phyloP scores from a whole-genome alignment of 2,888 invertebrate species.

The Crematogaster levior region DNA sequence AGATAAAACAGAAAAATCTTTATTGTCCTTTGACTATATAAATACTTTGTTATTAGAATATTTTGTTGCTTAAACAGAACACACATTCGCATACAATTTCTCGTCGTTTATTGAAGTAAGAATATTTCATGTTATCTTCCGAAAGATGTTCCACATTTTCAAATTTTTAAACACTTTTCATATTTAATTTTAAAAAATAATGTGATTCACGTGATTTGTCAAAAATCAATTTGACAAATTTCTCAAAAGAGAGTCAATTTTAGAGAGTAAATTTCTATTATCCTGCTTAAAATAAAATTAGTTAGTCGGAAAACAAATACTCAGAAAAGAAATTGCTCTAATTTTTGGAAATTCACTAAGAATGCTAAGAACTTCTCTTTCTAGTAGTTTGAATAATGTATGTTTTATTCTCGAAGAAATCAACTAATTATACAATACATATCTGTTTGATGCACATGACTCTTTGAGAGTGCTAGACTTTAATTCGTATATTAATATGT shows the following conservation, averaged over 20 bases:
- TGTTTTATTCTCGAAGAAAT: background rate
- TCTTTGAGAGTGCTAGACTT: background rate
- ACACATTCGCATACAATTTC: background rate
- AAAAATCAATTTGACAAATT: constrained; percentile 5
- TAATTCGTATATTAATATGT: background rate
- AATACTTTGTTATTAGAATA: background rate
- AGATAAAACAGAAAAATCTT: background rate
- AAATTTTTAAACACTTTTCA: no score
- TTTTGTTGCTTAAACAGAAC: background rate
- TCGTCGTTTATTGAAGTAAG: background rate
- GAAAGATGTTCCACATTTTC: background rate
- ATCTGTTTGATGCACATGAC: background rate
- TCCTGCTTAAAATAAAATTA: background rate
- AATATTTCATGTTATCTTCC: background rate
- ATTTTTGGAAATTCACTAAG: background rate
- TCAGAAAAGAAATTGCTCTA: background rate
- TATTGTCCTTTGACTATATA: background rate
- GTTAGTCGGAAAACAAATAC: background rate
- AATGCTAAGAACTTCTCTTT: background rate
- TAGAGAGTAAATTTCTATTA: background rate
- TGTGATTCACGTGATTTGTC: background rate
- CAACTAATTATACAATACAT: background rate
- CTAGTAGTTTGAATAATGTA: background rate
- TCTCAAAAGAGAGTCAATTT: background rate
- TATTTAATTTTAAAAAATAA: no score